These are phyloP conservation scores for Meloidogyne hapla DNA, from an alignment of 1,140 invertebrate genomes.

Conservation along the genomic window DNA sequence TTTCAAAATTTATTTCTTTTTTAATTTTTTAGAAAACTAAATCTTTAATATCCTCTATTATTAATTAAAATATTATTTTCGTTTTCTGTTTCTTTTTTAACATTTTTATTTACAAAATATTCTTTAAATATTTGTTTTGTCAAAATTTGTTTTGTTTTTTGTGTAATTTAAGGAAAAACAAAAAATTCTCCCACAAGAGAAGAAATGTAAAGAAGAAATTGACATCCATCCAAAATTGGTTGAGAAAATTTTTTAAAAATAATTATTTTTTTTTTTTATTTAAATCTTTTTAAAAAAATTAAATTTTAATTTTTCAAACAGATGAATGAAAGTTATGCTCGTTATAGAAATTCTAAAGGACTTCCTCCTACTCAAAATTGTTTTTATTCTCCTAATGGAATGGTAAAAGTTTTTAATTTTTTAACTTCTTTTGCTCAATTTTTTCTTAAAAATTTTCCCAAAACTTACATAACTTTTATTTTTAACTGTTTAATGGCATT, in stretches of 20 bases:
- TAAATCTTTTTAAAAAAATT: neutral
- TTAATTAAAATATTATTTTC: too few species aligned
- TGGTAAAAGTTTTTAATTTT: too few species aligned
- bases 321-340: conserved; percentile 26
- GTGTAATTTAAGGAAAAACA: neutral
- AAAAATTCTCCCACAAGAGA: neutral
- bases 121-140: conserved; percentile 6
- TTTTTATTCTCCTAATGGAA: conserved; percentile 12
- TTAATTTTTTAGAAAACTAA: too few species aligned
- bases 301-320: conserved; percentile 2
- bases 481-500: too few species aligned
- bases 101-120: neutral
- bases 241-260: neutral
- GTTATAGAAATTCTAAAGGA: conserved; percentile 18
- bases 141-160: neutral
- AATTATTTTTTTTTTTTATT: neutral
- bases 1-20: too few species aligned
- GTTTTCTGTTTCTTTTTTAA: neutral
- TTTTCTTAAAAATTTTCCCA: too few species aligned
- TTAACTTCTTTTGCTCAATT: too few species aligned
- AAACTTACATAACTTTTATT: too few species aligned
- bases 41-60: too few species aligned
- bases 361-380: conserved; percentile 18
- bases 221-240: too few species aligned
- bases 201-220: neutral